Percentiles rank a stretch among this genome's conserved stretches.
Conservation (phyloP, 2,888 invertebrate genomes). For the Tethea ocularis region DNA sequence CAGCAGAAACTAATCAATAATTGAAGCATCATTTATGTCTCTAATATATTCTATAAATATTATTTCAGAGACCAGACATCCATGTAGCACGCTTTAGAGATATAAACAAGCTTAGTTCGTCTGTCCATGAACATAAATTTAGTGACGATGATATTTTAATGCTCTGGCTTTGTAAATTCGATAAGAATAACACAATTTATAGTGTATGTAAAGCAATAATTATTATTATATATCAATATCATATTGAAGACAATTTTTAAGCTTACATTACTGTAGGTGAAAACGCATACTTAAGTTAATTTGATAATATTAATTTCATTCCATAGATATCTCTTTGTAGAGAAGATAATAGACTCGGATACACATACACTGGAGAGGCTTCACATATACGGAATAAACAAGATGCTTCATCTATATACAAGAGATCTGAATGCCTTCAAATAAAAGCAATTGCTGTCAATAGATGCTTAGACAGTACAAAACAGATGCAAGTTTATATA, state of each 20-base stretch:
- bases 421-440: constrained; percentile 39
- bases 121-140: constrained; percentile 8
- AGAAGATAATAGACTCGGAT: constrained; percentile 38
- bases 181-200: constrained; percentile 30
- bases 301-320: not conserved
- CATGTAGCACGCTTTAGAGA: not conserved
- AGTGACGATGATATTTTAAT: constrained; percentile 33
- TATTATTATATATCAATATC: not conserved
- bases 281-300: not conserved
- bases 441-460: constrained; percentile 34
- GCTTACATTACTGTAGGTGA: not conserved
- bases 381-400: constrained; percentile 42
- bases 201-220: constrained; percentile 36
- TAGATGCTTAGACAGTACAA: constrained; percentile 30
- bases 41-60: not conserved
- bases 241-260: not conserved
- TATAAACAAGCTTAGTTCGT: not conserved
- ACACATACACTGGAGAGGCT: constrained; percentile 46
- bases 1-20: no score
- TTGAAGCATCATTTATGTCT: no score
- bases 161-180: constrained; percentile 45
- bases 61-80: not conserved
- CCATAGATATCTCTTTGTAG: constrained; percentile 37
- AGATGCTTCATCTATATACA: constrained; percentile 31
- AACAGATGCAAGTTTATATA: constrained; percentile 36